A percentile compares a stretch with the other conserved stretches of the same genome.
These are phyloP conservation scores for Hydropotes inermis DNA, from an alignment of 2,113 vertebrate species.

Conservation along the genomic window DNA sequence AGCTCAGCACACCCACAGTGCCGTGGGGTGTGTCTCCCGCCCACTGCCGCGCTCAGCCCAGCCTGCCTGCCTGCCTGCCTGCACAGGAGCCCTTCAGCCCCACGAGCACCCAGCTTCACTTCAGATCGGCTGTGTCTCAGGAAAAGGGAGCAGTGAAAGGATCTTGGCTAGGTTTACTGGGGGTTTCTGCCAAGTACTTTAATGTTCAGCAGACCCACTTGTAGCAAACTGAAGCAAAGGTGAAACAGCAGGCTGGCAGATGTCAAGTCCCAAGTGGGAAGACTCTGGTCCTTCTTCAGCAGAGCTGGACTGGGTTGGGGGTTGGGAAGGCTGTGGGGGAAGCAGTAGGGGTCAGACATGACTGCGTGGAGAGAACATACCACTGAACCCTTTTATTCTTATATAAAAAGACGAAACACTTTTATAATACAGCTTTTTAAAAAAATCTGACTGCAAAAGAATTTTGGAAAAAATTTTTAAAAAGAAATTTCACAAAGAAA, in stretches of 20 bases:
- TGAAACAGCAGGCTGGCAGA: constrained; percentile 61
- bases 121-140: constrained; percentile 38
- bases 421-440: not conserved
- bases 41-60: not conserved
- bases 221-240: constrained; percentile 28
- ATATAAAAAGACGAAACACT: not conserved
- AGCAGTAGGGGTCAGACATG: not conserved
- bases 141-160: constrained; percentile 61
- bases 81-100: not conserved
- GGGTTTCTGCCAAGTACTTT: constrained; percentile 59
- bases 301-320: not conserved
- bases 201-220: constrained; percentile 25
- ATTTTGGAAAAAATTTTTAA: not conserved
- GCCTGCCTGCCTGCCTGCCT: not conserved
- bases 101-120: not conserved
- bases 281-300: not conserved
- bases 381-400: not conserved
- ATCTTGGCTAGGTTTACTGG: constrained; percentile 53
- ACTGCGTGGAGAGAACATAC: not conserved
- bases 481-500: not conserved
- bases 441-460: not conserved
- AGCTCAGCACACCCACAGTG: not conserved
- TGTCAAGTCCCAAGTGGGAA: not conserved
- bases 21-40: not conserved
- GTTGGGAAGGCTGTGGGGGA: accelerated